Conservation (phyloP, 2,888 invertebrate species). For the Sthenelais limicola region DNA sequence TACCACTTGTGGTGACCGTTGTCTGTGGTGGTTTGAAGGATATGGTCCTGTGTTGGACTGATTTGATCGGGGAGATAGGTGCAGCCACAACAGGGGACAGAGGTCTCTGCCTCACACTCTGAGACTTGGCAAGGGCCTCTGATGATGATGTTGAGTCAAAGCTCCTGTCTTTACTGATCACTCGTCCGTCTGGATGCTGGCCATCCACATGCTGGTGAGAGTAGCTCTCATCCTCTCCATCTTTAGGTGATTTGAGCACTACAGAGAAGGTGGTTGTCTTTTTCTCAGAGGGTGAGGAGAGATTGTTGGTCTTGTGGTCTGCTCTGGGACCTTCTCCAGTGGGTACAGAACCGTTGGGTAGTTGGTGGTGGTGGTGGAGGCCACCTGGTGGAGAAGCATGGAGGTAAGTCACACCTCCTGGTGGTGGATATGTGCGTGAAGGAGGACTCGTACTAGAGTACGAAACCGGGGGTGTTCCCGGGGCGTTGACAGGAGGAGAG, state of each 20-base stretch:
- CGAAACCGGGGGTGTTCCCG: background rate
- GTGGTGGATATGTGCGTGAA: background rate
- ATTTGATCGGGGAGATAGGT: constrained; percentile 2
- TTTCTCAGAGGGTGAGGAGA: background rate
- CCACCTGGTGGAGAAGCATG: constrained; percentile 24
- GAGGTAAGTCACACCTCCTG: constrained; percentile 25
- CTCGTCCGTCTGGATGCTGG: no score
- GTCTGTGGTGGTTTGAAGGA: constrained; percentile 23
- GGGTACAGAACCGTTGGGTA: background rate
- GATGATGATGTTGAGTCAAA: no score
- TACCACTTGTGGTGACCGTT: constrained; percentile 19
- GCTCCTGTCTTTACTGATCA: no score
- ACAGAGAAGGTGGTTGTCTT: constrained; percentile 16
- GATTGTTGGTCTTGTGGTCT: background rate
- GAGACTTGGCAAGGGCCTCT: no score
- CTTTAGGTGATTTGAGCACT: constrained; percentile 1
- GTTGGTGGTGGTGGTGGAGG: background rate
- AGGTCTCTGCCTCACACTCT: constrained; percentile 18
- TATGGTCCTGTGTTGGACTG: constrained; percentile 32
- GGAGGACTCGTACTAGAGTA: constrained; percentile 23
- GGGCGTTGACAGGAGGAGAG: background rate
- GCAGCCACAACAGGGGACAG: constrained; percentile 18
- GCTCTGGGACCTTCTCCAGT: no score
- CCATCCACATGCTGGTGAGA: no score
- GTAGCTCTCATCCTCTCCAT: no score